Evolutionary conservation across 23 tunicate species (phyloP).

Genomic region (Styela clava): DNA sequence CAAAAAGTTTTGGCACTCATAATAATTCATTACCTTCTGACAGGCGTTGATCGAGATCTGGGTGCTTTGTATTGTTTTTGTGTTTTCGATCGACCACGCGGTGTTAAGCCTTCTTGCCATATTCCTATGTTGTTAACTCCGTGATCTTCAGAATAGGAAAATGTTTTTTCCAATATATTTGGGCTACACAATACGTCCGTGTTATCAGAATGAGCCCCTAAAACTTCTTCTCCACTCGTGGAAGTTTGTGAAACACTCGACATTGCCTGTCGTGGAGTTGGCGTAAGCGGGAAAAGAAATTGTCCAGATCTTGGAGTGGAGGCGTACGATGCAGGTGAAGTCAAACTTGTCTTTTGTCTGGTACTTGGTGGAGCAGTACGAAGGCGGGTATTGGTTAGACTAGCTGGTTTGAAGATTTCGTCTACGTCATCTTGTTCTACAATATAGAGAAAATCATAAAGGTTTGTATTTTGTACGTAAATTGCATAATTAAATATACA

Average conservation of each 20-base stretch:
- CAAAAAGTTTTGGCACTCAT: too few relatives aligned
- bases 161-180: constrained; percentile 54
- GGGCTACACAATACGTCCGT: constrained; percentile 70
- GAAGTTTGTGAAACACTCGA: constrained; percentile 22
- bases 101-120: constrained; percentile 40
- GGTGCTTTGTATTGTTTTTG: background rate
- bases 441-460: too few relatives aligned
- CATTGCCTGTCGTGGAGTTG: constrained; percentile 10
- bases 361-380: background rate
- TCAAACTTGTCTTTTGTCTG: background rate
- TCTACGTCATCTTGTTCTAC: background rate
- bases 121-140: constrained; percentile 40
- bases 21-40: constrained; percentile 8
- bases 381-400: background rate
- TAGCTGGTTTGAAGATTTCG: background rate
- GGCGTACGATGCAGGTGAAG: background rate
- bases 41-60: background rate
- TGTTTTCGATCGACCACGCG: background rate
- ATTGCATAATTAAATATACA: too few relatives aligned
- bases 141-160: constrained; percentile 43
- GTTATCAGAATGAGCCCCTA: constrained; percentile 21
- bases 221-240: constrained; percentile 23
- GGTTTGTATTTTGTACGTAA: too few relatives aligned
- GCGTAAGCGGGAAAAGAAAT: constrained; percentile 31
- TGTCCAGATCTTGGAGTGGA: constrained; percentile 37